These are phyloP conservation scores for Periophthalmus modestus DNA, from an alignment of 2,113 vertebrate genomes.

Conservation along the genomic window DNA sequence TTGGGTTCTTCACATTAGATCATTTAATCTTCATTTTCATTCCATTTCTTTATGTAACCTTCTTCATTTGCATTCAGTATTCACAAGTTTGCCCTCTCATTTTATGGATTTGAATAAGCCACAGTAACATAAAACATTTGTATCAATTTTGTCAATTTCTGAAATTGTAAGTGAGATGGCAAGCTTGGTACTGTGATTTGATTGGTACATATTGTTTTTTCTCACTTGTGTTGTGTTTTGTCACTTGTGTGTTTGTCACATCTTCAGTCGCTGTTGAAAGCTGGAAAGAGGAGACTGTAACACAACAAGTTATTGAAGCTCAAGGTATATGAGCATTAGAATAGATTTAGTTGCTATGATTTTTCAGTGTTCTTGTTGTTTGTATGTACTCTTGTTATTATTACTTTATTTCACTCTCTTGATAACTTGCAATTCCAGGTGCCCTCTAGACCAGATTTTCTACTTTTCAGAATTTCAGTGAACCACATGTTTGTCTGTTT, in stretches of 20 bases:
- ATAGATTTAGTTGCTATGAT: not conserved
- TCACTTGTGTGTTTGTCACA: conserved; percentile 41
- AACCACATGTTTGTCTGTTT: conserved; percentile 19
- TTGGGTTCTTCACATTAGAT: not conserved
- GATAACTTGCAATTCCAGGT: not conserved
- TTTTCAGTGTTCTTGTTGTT: not conserved
- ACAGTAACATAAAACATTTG: not conserved
- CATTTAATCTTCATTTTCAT: conserved; percentile 1
- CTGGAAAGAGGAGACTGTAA: conserved; percentile 66
- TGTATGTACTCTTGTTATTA: not conserved
- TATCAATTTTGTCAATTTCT: not conserved
- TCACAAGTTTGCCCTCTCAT: conserved; percentile 3
- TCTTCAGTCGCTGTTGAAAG: conserved; percentile 64
- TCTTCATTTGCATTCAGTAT: not conserved
- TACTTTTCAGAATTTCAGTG: not conserved
- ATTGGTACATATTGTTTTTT: conserved; percentile 4
- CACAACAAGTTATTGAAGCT: conserved; percentile 53
- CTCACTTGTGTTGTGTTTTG: conserved; percentile 36
- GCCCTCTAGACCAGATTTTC: not conserved
- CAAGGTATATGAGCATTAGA: conserved; percentile 59
- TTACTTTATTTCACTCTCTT: not conserved
- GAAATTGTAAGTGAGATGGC: not conserved
- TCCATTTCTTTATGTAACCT: not conserved
- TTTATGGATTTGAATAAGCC: not conserved
- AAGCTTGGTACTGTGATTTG: conserved; percentile 13